Evolutionary conservation across 2,113 vertebrate species (phyloP), one percentile per base, ranked within the genome.

Genomic region (Oryzias celebensis): DNA sequence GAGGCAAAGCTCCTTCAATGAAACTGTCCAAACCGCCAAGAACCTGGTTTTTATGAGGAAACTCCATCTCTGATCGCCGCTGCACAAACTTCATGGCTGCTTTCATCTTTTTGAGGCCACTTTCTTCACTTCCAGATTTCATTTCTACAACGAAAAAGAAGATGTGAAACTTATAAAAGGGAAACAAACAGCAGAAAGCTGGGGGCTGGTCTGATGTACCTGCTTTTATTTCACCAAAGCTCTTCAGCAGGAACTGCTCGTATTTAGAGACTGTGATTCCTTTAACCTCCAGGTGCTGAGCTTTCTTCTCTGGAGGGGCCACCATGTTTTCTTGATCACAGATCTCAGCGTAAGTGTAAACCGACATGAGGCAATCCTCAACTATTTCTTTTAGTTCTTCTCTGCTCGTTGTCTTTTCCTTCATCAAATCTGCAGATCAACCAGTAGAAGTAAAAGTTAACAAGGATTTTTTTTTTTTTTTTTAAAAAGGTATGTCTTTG

Each of bases 251-350:
- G 51, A 92, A 91, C 8, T 23, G 84, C 18, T 77, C 77, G 0
- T 87, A 77, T 17, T 95, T 90, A 20, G 76, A 64, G 0, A 78
- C 62, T 0, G 82, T 65, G 4, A 13, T 46, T 0, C 80, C 77
- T 4, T 82, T 89, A 46, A 90, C 81, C 48, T 84, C 87, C 90
- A 68, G 83, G 20, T 87, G 63, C 72, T 77, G 91, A 16, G 68
- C 86, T 64, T 94, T 93, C 1, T 86, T 76, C 67, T 88, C 82
- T 0, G 84, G 87, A 0, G 90, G 88, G 0, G 93, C 91, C 13
- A 94, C 90, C 0, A 94, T 94, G 57, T 94, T 94, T 89, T 97
- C 94, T 81, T 96, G 94, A 79, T 85, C 92, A 94, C 95, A 96
- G 82, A 98, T 94, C 43, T 97, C 86, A 0, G 92, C 90, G 52